phyloP scores from a whole-genome alignment of 1,140 invertebrate genomes.

The Trichonephila clavata region DNA sequence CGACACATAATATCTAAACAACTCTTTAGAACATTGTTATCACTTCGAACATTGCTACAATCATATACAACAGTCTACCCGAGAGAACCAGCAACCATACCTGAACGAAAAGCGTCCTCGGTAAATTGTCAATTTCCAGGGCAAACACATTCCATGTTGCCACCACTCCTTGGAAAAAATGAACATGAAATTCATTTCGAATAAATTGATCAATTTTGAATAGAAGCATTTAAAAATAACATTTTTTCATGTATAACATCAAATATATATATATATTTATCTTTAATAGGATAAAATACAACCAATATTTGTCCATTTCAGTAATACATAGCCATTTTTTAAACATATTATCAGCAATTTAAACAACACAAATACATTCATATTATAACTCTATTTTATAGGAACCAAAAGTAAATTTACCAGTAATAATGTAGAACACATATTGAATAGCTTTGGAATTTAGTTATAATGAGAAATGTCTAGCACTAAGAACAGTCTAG shows the following conservation, averaged over 20 bases:
- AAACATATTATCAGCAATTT: background rate
- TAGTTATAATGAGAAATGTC: constrained; percentile 20
- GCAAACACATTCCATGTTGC: constrained; percentile 43
- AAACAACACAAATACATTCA: background rate
- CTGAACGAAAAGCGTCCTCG: constrained; percentile 1
- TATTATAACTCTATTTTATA: background rate
- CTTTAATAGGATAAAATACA: background rate
- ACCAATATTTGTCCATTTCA: background rate
- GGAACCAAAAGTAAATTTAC: background rate
- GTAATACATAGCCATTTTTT: background rate
- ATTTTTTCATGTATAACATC: background rate
- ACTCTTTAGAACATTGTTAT: constrained; percentile 56
- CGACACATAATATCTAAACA: constrained; percentile 59
- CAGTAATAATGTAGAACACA: background rate
- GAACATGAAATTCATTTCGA: background rate
- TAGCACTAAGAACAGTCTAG: constrained; percentile 13
- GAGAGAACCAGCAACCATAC: constrained; percentile 43
- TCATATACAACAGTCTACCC: constrained; percentile 19
- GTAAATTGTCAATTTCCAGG: constrained; percentile 46
- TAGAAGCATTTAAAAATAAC: constrained; percentile 14
- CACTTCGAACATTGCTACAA: constrained; percentile 33
- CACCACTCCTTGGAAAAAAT: constrained; percentile 26
- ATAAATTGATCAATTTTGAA: background rate
- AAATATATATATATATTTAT: constrained; percentile 8
- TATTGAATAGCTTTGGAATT: constrained; percentile 25